These are phyloP conservation scores for Calcarius ornatus DNA, from an alignment of 2,113 vertebrate genomes.

Conservation along the genomic window DNA sequence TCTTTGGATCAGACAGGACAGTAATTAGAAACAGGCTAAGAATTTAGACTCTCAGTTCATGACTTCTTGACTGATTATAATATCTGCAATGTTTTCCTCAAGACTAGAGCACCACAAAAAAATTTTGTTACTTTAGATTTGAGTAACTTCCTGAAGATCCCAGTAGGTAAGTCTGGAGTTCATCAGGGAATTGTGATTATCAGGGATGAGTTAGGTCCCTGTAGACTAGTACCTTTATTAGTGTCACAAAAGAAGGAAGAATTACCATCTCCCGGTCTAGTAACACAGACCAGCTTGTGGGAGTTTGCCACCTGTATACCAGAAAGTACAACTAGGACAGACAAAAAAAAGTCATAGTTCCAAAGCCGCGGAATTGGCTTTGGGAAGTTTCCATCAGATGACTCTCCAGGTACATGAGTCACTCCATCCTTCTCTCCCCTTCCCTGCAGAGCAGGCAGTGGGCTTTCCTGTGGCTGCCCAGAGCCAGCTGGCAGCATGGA, in stretches of 20 bases:
- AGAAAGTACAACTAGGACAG: not conserved
- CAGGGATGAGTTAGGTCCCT: not conserved
- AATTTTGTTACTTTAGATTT: not conserved
- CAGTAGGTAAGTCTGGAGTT: not conserved
- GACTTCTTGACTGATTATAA: not conserved
- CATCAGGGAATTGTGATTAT: not conserved
- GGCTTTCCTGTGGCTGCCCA: not conserved
- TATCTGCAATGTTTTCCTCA: not conserved
- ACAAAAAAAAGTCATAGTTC: not conserved
- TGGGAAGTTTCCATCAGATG: not conserved
- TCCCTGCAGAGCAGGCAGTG: accelerated
- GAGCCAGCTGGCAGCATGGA: not conserved
- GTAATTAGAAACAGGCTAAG: not conserved
- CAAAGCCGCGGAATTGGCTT: not conserved
- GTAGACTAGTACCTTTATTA: not conserved
- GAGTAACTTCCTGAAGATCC: not conserved
- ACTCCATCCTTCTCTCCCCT: not conserved
- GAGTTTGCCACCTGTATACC: not conserved
- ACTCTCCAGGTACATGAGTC: not conserved
- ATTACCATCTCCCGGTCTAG: not conserved
- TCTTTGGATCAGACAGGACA: not conserved
- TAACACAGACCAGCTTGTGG: not conserved
- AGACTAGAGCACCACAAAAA: not conserved
- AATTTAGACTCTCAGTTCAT: not conserved
- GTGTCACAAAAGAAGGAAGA: not conserved